Evolutionary conservation across 1,140 invertebrate species (phyloP), one percentile per base, ranked within the genome.

Genomic region (Drosophila tropicalis): DNA sequence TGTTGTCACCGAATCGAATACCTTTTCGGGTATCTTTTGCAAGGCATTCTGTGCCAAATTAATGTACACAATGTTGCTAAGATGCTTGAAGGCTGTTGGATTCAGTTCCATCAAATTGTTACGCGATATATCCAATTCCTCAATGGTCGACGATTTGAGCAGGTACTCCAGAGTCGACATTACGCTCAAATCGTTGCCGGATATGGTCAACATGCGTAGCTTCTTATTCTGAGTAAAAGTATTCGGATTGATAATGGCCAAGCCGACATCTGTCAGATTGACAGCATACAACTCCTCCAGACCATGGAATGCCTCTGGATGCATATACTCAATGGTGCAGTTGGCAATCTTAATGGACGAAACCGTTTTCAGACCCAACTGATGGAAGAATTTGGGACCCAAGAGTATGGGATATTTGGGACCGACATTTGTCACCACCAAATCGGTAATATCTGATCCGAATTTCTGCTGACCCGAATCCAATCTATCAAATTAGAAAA

Each of bases 161-260:
- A 90, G 58, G 61, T 92, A 92, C 25, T 79, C 81, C 0, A 86
- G 29, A 12, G 57, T 78, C 22, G 91, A 90, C 87, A 92, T 90
- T 4, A 81, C 72, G 17, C 76, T 94, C n/a, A 95, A 91, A 34
- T 95, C 94, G 79, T 96, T 96, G 34, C 94, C 94, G 7, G 95
- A 94, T 19, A 96, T 94, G n/a, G 94, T 94, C 1, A 96, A 84
- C 32, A 95, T 91, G 39, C 94, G 93, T 9, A 96, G 84, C 72
- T 95, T 94, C 41, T 93, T 94, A 76, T 95, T 95, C 58, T 93
- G 94, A 2, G 93, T 92, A 90, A 96, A 96, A 1, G 94, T 94
- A 68, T 96, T 94, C 0, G 95, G 94, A 75, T 95, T 94, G 22
- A 96, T 92, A 25, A 92, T 92, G 32, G 94, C 93, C 15, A 96